A percentile compares a stretch with the other conserved stretches of the same genome.
phyloP scores from a whole-genome alignment of 2,888 invertebrate species.

The Nemapogon koenigi region DNA sequence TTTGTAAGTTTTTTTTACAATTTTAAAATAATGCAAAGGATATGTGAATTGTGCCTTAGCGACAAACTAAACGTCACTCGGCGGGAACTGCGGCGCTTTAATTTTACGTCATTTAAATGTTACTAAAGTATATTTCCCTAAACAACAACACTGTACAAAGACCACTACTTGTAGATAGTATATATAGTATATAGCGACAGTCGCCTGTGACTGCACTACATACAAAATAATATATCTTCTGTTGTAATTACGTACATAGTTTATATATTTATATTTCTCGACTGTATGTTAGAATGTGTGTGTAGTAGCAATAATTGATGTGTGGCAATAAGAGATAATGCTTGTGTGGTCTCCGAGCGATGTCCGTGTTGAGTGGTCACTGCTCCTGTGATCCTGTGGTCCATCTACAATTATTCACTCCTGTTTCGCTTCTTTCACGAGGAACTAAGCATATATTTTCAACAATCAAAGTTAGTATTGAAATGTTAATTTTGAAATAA shows the following conservation, averaged over 20 bases:
- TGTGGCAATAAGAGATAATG: slow-evolving; percentile 56
- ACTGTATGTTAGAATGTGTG: slow-evolving; percentile 31
- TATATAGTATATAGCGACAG: neutral
- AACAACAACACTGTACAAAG: slow-evolving; percentile 8
- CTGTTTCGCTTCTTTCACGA: too few species aligned
- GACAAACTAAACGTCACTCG: slow-evolving; percentile 20
- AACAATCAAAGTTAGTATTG: too few species aligned
- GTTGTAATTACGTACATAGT: slow-evolving; percentile 59
- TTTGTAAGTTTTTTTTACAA: slow-evolving; percentile 8
- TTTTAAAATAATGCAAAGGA: slow-evolving; percentile 54
- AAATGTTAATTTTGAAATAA: too few species aligned
- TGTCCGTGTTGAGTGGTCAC: too few species aligned
- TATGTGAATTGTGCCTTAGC: slow-evolving; percentile 63
- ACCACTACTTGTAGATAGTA: slow-evolving; percentile 3
- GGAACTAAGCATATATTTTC: too few species aligned
- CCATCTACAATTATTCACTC: too few species aligned
- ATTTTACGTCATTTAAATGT: slow-evolving; percentile 4
- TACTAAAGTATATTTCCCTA: slow-evolving; percentile 3
- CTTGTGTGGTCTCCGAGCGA: slow-evolving; percentile 2
- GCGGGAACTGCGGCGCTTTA: too few species aligned
- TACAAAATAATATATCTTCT: slow-evolving; percentile 55
- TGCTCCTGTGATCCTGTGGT: too few species aligned
- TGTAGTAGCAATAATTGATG: slow-evolving; percentile 54
- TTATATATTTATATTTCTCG: slow-evolving; percentile 44
- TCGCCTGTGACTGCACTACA: slow-evolving; percentile 37